Conservation (phyloP, 92 coral and sea anemone species). For the Galaxea fascicularis region DNA sequence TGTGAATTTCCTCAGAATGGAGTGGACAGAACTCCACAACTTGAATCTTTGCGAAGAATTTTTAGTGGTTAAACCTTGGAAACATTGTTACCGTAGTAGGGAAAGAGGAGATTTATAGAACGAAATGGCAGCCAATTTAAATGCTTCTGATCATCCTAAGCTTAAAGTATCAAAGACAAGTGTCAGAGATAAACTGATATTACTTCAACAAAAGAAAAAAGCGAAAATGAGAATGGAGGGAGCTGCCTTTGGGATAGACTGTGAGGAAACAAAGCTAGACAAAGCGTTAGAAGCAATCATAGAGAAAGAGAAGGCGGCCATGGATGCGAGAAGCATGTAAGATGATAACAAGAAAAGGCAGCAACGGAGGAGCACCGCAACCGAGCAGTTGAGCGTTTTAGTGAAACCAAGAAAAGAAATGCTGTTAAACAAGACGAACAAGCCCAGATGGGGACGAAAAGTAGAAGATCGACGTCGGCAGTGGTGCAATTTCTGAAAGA, state of each 20-base stretch:
- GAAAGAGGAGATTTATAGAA: constrained; percentile 62
- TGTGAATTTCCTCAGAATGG: constrained; percentile 33
- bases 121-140: constrained; percentile 45
- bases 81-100: constrained; percentile 33
- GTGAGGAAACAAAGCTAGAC: constrained; percentile 31
- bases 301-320: constrained; percentile 42
- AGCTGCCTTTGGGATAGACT: constrained; percentile 29
- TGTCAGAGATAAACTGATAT: constrained; percentile 56
- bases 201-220: constrained; percentile 45
- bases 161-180: constrained; percentile 56
- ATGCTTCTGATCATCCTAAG: constrained; percentile 31
- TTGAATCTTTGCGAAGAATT: constrained; percentile 40
- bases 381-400: constrained; percentile 26
- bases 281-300: constrained; percentile 34
- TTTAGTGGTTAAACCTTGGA: constrained; percentile 39
- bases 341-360: constrained; percentile 12
- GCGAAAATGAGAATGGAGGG: constrained; percentile 44
- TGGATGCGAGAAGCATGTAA: constrained; percentile 16
- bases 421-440: constrained; percentile 4
- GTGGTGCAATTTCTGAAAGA: constrained; percentile 40
- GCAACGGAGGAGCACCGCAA: constrained; percentile 32
- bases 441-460: constrained; percentile 19
- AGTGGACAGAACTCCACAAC: constrained; percentile 53
- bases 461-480: constrained; percentile 39
- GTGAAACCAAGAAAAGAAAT: constrained; percentile 36